These are phyloP conservation scores for Amphimallon solstitiale DNA, from an alignment of 2,888 invertebrate genomes.

Conservation along the genomic window DNA sequence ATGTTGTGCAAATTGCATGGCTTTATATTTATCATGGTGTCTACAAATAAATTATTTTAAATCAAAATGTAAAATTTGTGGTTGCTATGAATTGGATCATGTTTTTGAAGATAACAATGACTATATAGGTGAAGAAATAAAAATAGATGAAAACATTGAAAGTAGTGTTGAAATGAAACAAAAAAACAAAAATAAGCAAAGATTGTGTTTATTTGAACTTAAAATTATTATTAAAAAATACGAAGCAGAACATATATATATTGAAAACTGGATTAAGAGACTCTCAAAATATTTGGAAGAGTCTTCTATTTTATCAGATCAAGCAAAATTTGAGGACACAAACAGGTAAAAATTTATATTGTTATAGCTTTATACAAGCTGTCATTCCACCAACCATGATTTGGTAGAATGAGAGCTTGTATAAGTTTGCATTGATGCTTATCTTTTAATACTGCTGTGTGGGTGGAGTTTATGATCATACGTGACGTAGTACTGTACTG, in stretches of 20 bases:
- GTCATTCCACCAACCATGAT: too few relatives aligned
- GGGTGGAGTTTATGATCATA: too few relatives aligned
- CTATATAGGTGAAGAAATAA: background rate
- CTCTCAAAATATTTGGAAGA: background rate
- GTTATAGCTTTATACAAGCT: too few relatives aligned
- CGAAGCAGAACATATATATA: background rate
- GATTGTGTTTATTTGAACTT: background rate
- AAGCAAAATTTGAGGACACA: background rate
- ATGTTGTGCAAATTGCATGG: slow-evolving; percentile 3
- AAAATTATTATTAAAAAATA: slow-evolving; percentile 5
- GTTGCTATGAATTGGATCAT: slow-evolving; percentile 7
- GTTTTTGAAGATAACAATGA: background rate
- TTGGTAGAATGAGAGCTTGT: too few relatives aligned
- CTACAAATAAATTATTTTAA: background rate
- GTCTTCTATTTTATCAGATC: background rate
- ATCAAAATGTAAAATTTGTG: background rate
- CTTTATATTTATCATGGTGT: background rate
- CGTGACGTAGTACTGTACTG: too few relatives aligned
- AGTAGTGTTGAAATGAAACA: background rate
- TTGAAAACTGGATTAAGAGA: background rate
- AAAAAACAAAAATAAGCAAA: background rate
- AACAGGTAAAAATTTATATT: too few relatives aligned
- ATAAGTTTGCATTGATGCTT: too few relatives aligned
- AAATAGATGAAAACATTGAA: background rate
- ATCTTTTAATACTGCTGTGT: too few relatives aligned